Conservation (phyloP, 2,113 vertebrate genomes). For the Corythaixoides concolor region DNA sequence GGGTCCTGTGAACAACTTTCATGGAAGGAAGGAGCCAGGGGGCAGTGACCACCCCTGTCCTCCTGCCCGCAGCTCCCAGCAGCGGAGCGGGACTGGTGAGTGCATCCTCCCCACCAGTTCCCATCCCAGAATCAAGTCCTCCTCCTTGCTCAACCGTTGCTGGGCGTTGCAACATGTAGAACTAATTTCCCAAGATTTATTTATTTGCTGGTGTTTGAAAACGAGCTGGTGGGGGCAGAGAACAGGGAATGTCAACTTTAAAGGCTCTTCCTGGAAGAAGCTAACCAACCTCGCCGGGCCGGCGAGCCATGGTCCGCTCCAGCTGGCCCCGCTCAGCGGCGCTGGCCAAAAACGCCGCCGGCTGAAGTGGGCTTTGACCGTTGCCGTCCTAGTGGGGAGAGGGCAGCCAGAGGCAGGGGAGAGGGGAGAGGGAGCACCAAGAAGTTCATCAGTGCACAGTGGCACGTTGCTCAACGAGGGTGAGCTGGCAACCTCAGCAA, state of each 20-base stretch:
- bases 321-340: not conserved
- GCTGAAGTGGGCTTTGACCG: not conserved
- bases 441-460: not conserved
- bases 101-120: not conserved
- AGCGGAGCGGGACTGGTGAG: accelerated
- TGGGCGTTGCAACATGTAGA: not conserved
- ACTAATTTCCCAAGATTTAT: slow-evolving; percentile 17
- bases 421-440: not conserved
- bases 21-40: accelerated
- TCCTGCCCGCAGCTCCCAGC: not conserved
- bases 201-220: not conserved
- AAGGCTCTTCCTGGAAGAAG: slow-evolving; percentile 4
- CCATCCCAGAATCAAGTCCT: not conserved
- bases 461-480: not conserved
- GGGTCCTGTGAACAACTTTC: not conserved
- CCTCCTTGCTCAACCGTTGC: not conserved
- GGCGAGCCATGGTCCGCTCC: accelerated
- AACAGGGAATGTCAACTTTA: not conserved
- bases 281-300: accelerated
- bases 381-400: not conserved
- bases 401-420: not conserved
- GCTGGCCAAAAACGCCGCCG: accelerated
- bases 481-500: not conserved
- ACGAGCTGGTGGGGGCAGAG: slow-evolving; percentile 6
- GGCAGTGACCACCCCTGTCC: not conserved